Percentiles rank a stretch among this genome's conserved stretches.
Evolutionary conservation across 2,888 invertebrate species (phyloP).

Genomic region (Trachelus tabidus): DNA sequence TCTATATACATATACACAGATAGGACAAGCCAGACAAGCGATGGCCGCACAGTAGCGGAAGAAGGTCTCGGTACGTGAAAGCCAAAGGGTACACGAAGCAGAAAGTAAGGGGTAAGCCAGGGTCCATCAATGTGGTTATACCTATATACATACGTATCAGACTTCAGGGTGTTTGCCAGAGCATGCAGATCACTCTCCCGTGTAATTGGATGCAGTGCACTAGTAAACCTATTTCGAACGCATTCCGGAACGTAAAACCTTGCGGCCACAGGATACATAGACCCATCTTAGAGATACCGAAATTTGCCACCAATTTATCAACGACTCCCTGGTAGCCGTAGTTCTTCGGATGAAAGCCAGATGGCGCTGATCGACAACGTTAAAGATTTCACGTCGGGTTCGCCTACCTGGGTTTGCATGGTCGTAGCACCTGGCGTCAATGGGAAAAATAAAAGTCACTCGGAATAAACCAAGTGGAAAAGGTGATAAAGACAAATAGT

Average conservation of each 20-base stretch:
- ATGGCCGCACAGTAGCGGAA: not conserved
- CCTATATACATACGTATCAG: slow-evolving; percentile 10
- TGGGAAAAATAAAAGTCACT: not conserved
- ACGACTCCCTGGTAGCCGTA: not conserved
- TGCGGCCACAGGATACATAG: not conserved
- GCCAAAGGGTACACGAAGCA: not conserved
- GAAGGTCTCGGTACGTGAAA: not conserved
- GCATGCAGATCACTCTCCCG: slow-evolving; percentile 19
- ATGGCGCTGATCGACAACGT: not conserved
- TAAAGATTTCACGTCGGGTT: not conserved
- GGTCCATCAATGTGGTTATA: not conserved
- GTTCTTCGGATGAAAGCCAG: not conserved
- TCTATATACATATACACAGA: not conserved
- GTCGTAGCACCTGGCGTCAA: not conserved
- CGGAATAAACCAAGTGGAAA: not conserved
- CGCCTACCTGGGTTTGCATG: not conserved
- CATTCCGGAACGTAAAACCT: slow-evolving; percentile 1
- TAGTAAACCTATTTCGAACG: slow-evolving; percentile 22
- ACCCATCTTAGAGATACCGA: not conserved
- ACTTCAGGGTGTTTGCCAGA: slow-evolving; percentile 17
- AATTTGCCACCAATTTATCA: not conserved
- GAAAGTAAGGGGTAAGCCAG: not conserved
- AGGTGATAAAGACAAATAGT: not conserved
- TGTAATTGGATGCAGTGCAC: slow-evolving; percentile 27
- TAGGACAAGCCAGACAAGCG: not conserved